A percentile compares a stretch with the other conserved stretches of the same genome.
Evolutionary conservation across 2,888 invertebrate species (phyloP).

Genomic region (Tuberolachnus salignus): DNA sequence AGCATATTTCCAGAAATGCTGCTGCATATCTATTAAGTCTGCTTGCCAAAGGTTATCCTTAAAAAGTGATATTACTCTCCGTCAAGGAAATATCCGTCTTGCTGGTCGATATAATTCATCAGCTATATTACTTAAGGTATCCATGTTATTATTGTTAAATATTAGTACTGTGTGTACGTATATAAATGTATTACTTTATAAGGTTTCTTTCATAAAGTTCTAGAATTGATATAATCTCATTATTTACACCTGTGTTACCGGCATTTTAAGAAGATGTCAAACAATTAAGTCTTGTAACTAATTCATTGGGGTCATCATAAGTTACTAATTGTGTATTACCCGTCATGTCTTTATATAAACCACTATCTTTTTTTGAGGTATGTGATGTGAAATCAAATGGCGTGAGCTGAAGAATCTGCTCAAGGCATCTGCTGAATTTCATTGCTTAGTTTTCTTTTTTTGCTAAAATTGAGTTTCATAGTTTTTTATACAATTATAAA

Average conservation of each 20-base stretch:
- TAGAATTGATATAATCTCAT: constrained; percentile 10
- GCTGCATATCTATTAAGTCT: constrained; percentile 50
- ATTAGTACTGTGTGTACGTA: too few species aligned
- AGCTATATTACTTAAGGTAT: neutral
- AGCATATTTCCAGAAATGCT: constrained; percentile 56
- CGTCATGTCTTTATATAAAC: too few species aligned
- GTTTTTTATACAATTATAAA: neutral
- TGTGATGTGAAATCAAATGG: neutral
- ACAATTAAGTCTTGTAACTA: constrained; percentile 8
- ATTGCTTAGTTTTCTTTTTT: neutral
- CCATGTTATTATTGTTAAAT: neutral
- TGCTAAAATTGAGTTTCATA: neutral
- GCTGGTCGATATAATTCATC: constrained; percentile 38
- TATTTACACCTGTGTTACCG: constrained; percentile 4
- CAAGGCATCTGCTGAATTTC: neutral
- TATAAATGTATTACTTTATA: too few species aligned
- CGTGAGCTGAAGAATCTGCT: too few species aligned
- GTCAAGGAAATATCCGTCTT: constrained; percentile 34
- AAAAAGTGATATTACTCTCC: constrained; percentile 34
- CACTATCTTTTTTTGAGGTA: neutral
- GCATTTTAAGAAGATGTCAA: neutral
- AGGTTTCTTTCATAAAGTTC: too few species aligned
- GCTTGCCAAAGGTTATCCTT: constrained; percentile 54
- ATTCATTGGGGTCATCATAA: neutral
- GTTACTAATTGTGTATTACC: neutral